Evolutionary conservation across 2,888 invertebrate species (phyloP).

Genomic region (Macropis europaea): DNA sequence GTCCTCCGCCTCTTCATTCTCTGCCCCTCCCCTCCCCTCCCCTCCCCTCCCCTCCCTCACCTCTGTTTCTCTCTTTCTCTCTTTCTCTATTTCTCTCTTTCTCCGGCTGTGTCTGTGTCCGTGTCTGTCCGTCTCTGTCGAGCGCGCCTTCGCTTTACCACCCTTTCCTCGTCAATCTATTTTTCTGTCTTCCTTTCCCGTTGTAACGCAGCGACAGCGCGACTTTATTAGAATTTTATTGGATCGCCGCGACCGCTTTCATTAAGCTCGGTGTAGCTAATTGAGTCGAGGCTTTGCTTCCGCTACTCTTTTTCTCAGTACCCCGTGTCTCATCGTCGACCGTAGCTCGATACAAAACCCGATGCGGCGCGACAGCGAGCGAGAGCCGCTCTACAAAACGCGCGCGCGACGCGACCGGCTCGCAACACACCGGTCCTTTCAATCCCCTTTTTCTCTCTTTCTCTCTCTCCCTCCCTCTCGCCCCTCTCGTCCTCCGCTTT

Average conservation of each 20-base stretch:
- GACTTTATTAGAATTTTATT: slow-evolving; percentile 72
- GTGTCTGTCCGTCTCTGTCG: neutral
- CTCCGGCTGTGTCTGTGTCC: no score
- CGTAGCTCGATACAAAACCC: slow-evolving; percentile 17
- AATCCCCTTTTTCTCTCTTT: neutral
- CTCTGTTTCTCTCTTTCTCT: neutral
- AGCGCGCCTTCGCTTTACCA: slow-evolving; percentile 1
- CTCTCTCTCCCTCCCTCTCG: neutral
- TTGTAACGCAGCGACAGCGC: slow-evolving; percentile 50
- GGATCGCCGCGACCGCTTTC: slow-evolving; percentile 66
- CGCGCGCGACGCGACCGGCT: neutral
- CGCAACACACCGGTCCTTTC: no score
- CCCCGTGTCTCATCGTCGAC: slow-evolving; percentile 10
- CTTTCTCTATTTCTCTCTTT: neutral
- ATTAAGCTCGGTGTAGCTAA: slow-evolving; percentile 71
- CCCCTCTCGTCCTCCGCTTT: neutral
- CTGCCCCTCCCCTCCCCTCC: neutral
- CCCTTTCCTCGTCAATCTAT: slow-evolving; percentile 14
- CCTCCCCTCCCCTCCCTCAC: slow-evolving; percentile 1
- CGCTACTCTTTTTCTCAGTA: slow-evolving; percentile 40
- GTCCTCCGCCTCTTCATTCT: neutral
- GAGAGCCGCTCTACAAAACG: neutral
- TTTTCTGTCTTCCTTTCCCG: slow-evolving; percentile 29
- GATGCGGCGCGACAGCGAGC: neutral
- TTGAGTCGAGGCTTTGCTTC: slow-evolving; percentile 65